Evolutionary conservation across 2,888 invertebrate genomes (phyloP).

Genomic region (Tetragnatha montana): DNA sequence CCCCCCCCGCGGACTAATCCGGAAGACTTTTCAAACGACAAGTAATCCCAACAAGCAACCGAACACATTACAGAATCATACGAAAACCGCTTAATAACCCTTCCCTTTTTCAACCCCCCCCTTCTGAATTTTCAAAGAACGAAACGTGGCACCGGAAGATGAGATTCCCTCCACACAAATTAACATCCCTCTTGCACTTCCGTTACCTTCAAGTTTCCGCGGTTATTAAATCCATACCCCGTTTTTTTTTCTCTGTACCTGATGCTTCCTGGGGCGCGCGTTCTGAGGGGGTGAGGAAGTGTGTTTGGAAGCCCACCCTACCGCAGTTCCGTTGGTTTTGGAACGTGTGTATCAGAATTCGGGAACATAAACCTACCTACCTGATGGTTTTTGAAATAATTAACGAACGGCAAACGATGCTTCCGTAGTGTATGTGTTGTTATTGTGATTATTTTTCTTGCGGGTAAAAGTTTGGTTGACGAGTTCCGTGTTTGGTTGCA

Average conservation of each 20-base stretch:
- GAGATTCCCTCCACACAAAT: not conserved
- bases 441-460: not conserved
- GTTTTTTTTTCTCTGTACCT: not conserved
- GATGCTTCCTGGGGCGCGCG: constrained; percentile 4
- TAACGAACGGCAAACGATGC: not conserved
- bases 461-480: too few species aligned
- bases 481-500: too few species aligned
- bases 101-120: too few species aligned
- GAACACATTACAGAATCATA: too few species aligned
- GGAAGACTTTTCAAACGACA: too few species aligned
- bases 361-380: not conserved
- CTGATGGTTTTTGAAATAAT: not conserved
- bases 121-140: too few species aligned
- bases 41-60: too few species aligned
- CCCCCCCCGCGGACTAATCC: too few species aligned
- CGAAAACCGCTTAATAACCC: too few species aligned
- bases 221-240: constrained; percentile 33
- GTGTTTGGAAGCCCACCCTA: not conserved
- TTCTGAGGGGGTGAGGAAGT: not conserved
- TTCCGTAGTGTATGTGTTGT: not conserved
- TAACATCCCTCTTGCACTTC: constrained; percentile 5
- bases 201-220: constrained; percentile 13
- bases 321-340: constrained; percentile 4
- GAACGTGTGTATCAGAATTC: not conserved
- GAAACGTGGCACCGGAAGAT: not conserved